Conservation (phyloP, 2,888 invertebrate species). For the Bibio marci region DNA sequence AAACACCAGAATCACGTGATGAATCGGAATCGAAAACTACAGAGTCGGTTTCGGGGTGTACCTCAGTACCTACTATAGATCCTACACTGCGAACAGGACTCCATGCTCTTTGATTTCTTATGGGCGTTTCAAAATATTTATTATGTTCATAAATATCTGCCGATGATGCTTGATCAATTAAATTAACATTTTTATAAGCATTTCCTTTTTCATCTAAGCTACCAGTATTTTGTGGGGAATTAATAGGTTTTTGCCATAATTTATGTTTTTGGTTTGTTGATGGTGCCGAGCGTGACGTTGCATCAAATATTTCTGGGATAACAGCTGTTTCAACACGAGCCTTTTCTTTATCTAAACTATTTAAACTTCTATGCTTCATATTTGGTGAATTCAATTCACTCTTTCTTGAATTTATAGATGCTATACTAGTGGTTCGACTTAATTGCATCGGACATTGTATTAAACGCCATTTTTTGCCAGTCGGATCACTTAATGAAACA, state of each 20-base stretch:
- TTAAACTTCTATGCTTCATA: slow-evolving; percentile 53
- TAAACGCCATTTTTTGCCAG: slow-evolving; percentile 75
- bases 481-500: slow-evolving; percentile 53
- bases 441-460: slow-evolving; percentile 67
- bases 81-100: slow-evolving; percentile 78
- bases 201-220: slow-evolving; percentile 25
- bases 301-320: slow-evolving; percentile 32
- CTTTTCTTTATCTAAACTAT: slow-evolving; percentile 31
- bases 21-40: slow-evolving; percentile 60
- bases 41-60: slow-evolving; percentile 71
- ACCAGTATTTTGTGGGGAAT: slow-evolving; percentile 23
- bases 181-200: slow-evolving; percentile 8
- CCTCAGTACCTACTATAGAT: slow-evolving; percentile 66
- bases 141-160: slow-evolving; percentile 35
- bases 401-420: slow-evolving; percentile 43
- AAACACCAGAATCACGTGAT: slow-evolving; percentile 54
- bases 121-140: slow-evolving; percentile 51
- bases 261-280: slow-evolving; percentile 47
- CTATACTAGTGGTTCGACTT: slow-evolving; percentile 65
- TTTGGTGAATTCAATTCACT: slow-evolving; percentile 33
- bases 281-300: slow-evolving; percentile 55
- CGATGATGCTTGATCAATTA: slow-evolving; percentile 18
- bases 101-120: slow-evolving; percentile 72
- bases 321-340: slow-evolving; percentile 27
- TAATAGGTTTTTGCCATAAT: slow-evolving; percentile 24